Base-by-base conservation (phyloP, 2,113 vertebrate genomes). In the Hassar affinis region DNA sequence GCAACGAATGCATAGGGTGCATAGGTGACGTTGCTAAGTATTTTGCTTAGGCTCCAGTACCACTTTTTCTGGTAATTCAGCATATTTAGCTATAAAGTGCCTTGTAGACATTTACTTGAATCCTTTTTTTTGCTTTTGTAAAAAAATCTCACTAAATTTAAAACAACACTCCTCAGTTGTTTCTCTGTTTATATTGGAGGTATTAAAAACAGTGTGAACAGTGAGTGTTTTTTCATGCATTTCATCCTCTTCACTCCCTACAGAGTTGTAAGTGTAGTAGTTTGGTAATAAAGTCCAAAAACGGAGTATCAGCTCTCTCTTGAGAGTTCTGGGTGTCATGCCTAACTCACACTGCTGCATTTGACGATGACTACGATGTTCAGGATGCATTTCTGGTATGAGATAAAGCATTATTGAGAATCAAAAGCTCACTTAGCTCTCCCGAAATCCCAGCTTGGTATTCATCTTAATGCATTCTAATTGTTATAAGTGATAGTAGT, bases 351-450 rank as follows among this genome's bases (percentile, higher is more conserved):
- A 35, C 45, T 78, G 56, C 57, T 59, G 42, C 15, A 52, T 42
- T 25, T 27, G 22, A 30, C 45, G n/a, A n/a, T n/a, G n/a, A 61
- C 14, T 27, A 56, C 51, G 5, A 6, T 68, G 72, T 49, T 74
- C 27, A 74, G 33, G 47, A 79, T 85, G 61, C 80, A 85, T 87
- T 80, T 77, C 69, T 85, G 59, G 85, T 87, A 80, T 79, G 17
- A 14, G 4, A 45, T n/a, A 6, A 45, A 20, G 33, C 64, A 68
- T 38, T 68, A 22, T 38, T 68, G 17, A 68, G n/a, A n/a, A n/a
- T n/a, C n/a, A n/a, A 20, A 2, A 33, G n/a, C n/a, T 27, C n/a
- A 61, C 12, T 61, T 27, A 61, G 14, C 59, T 64, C 30, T 33
- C 27, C 10, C 12, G 30, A 62, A 62, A 12, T 30, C 27, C 11